These are phyloP conservation scores for Meteorus cinctellus DNA, from an alignment of 2,888 invertebrate genomes.

Conservation along the genomic window DNA sequence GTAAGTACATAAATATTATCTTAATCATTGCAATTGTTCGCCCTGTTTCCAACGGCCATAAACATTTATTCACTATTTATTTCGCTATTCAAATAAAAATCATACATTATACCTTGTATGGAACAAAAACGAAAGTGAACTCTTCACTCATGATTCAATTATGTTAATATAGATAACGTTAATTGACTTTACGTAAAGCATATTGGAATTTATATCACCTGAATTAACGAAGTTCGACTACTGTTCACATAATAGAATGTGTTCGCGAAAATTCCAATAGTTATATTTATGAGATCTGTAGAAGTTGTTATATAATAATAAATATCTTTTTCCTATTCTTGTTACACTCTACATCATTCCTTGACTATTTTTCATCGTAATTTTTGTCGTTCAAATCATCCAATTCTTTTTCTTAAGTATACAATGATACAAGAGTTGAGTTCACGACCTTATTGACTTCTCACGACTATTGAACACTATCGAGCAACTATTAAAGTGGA, in stretches of 20 bases:
- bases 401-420: too few species aligned
- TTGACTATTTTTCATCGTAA: too few species aligned
- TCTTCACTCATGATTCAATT: not conserved
- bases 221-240: too few species aligned
- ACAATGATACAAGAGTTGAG: too few species aligned
- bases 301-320: slow-evolving; percentile 10
- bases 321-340: slow-evolving; percentile 23
- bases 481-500: not conserved
- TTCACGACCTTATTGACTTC: not conserved
- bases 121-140: not conserved
- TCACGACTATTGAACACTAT: not conserved
- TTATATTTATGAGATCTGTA: not conserved
- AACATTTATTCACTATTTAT: not conserved
- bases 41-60: not conserved
- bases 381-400: too few species aligned
- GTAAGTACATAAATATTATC: slow-evolving; percentile 13
- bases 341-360: too few species aligned
- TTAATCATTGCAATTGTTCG: not conserved
- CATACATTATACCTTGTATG: not conserved
- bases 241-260: not conserved
- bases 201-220: not conserved
- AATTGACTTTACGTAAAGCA: not conserved
- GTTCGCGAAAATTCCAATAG: not conserved
- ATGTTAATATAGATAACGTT: not conserved
- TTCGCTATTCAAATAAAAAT: not conserved